phyloP scores from a whole-genome alignment of 2,797 vertebrate genomes.

The Sebastes taczanowskii region DNA sequence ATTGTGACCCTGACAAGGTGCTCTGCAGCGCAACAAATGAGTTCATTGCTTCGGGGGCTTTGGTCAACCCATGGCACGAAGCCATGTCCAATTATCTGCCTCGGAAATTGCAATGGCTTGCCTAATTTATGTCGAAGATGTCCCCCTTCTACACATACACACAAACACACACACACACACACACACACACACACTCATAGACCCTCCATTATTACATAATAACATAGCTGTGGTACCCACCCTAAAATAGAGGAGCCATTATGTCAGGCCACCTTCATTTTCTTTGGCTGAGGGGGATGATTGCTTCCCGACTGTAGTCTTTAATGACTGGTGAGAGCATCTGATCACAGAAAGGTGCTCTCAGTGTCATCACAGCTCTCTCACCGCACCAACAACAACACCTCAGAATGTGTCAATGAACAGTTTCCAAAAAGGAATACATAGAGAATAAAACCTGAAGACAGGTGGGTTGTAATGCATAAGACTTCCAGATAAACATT shows the following conservation, averaged over 20 bases:
- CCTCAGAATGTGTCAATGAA: background rate
- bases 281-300: constrained; percentile 36
- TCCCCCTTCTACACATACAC: background rate
- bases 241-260: constrained; percentile 45
- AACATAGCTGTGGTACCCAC: constrained; percentile 19
- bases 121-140: constrained; percentile 53
- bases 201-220: constrained; percentile 33
- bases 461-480: background rate
- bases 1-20: constrained; percentile 53
- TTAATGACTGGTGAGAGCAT: constrained; percentile 50
- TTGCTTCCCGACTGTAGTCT: constrained; percentile 33
- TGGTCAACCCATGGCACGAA: constrained; percentile 50
- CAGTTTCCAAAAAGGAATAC: background rate
- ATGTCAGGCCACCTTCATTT: constrained; percentile 44
- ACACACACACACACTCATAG: background rate
- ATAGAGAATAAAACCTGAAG: background rate
- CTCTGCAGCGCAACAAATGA: constrained; percentile 58
- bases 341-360: constrained; percentile 42
- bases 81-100: constrained; percentile 73
- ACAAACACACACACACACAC: constrained; percentile 1
- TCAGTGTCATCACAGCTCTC: constrained; percentile 29
- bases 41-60: constrained; percentile 57
- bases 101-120: constrained; percentile 58
- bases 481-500: background rate
- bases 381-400: background rate